phyloP scores from a whole-genome alignment of 1,140 invertebrate species.

The Drosophila sproati region DNA sequence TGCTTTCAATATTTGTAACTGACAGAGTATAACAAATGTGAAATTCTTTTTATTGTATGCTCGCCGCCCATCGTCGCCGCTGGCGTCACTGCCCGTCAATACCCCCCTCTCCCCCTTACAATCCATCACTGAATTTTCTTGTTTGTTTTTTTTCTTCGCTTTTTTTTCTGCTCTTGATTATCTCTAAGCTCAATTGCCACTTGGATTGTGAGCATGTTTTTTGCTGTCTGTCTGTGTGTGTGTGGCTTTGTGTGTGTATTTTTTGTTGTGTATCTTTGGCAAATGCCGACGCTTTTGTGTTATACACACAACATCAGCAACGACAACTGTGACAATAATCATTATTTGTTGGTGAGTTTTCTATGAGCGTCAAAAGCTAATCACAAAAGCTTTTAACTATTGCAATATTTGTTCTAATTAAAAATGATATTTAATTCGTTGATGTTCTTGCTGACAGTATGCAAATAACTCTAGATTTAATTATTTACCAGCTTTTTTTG shows the following conservation, averaged over 20 bases:
- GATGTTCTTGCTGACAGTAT: not conserved
- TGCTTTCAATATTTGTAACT: conserved; percentile 75
- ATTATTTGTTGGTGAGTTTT: conserved; percentile 21
- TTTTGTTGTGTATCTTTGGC: conserved; percentile 50
- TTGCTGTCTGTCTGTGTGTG: conserved; percentile 27
- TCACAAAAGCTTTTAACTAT: not conserved
- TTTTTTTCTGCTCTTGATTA: conserved; percentile 74
- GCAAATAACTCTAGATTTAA: not conserved
- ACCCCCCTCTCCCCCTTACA: not conserved
- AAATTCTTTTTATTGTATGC: conserved; percentile 78
- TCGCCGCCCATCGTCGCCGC: conserved; percentile 18
- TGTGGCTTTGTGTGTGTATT: conserved; percentile 30
- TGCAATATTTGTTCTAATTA: not conserved
- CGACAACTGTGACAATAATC: conserved; percentile 7
- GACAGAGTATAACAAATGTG: conserved; percentile 77
- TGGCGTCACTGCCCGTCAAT: conserved; percentile 60
- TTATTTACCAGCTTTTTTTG: not conserved
- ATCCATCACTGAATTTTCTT: conserved; percentile 5
- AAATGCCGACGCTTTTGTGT: conserved; percentile 39
- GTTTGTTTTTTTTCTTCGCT: conserved; percentile 5
- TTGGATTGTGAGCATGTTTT: conserved; percentile 23
- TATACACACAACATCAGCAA: conserved; percentile 32
- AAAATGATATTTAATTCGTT: not conserved
- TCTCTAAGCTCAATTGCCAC: conserved; percentile 77
- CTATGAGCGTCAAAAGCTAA: conserved; percentile 9